Percentiles rank a stretch among this genome's conserved stretches.
Evolutionary conservation across 1,140 invertebrate species (phyloP).

Genomic region (Aphis craccivora): DNA sequence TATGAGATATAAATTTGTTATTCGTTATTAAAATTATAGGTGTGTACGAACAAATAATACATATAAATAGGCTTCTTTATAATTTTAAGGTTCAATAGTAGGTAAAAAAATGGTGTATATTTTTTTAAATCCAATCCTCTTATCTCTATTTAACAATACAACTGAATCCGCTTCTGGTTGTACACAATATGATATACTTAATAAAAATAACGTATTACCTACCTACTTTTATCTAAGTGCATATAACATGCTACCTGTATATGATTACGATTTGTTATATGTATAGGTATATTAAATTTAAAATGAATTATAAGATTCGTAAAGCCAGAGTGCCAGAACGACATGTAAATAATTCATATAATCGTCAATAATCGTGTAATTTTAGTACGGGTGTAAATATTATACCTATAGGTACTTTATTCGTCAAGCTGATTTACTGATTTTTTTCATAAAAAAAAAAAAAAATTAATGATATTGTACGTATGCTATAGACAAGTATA

Average conservation of each 20-base stretch:
- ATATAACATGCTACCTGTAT: background rate
- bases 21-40: background rate
- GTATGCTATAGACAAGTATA: background rate
- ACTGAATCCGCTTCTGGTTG: background rate
- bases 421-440: background rate
- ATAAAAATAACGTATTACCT: too few relatives aligned
- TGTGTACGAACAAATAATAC: too few relatives aligned
- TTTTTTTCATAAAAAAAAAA: slow-evolving; percentile 4
- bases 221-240: background rate
- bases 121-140: background rate
- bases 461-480: background rate
- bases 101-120: too few relatives aligned
- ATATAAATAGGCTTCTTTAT: background rate
- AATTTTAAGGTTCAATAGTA: background rate
- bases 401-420: background rate
- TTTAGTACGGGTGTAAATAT: background rate
- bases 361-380: background rate
- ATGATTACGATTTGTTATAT: background rate
- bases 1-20: background rate
- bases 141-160: background rate
- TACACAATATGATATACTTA: too few relatives aligned
- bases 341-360: background rate
- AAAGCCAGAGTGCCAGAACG: background rate
- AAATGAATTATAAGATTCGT: background rate
- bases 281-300: background rate